Evolutionary conservation across 2,888 invertebrate genomes (phyloP), one percentile per base, ranked within the genome.

Genomic region (Andrena bicolor): DNA sequence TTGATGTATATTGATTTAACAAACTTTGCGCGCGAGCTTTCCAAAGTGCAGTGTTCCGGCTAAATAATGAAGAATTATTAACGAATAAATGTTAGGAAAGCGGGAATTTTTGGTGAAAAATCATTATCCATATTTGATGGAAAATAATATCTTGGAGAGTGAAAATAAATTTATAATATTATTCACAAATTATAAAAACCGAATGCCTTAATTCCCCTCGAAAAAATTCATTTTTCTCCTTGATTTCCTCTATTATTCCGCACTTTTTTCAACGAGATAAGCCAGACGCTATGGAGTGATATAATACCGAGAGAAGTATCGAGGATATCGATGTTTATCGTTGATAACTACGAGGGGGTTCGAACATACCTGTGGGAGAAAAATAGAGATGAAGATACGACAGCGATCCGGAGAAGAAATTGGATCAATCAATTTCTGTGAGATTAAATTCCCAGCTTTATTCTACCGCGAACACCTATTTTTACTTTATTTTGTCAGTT

Each of bases 391-490:
- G 51, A 51, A 63, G 63, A 72, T 51, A 51, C 23, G 51, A 32
- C 60, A 61, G 48, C 32, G 13, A 61, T 51, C 72, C 51, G 63
- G 23, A 51, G 49, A 63, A 70, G 70, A 51, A 41, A 49, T 49
- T 61, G 32, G 63, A 72, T 63, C 72, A 30, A 72, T 72, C 63
- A 63, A 49, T 63, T 49, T 32, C 51, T 20, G 49, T 20, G 16
- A 74, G 35, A 74, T 58, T 63, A 65, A 65, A 65, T 35, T 65
- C 13, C 71, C 10, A 28, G 26, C 48, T 30, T 53, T 20, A 56
- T 20, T 13, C n/a, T n/a, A 8, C 13, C 16, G 28, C 10, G 35
- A 48, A 20, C 13, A 48, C n/a, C 13, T 16, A 26, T 51, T 30
- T 51, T 20, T 23, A 10, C 49, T 49, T 49, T 16, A 48, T 49